These are phyloP conservation scores for Diplodus sargus DNA, from an alignment of 2,797 vertebrate genomes.

Conservation along the genomic window DNA sequence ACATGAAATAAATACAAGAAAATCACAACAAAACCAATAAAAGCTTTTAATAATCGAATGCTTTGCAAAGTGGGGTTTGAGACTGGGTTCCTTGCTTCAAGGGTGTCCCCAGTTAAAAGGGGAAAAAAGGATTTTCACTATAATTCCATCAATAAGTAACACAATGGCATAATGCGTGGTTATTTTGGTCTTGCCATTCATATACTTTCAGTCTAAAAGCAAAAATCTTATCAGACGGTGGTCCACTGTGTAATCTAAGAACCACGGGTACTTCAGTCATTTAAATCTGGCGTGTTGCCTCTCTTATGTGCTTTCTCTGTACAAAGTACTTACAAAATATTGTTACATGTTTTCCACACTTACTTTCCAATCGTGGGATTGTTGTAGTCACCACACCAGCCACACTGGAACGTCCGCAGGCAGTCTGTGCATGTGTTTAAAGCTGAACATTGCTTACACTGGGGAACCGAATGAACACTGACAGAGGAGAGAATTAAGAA, in stretches of 20 bases:
- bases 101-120: too few species aligned
- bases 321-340: neutral
- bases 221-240: too few species aligned
- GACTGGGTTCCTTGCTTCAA: too few species aligned
- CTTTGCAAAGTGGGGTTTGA: too few species aligned
- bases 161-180: too few species aligned
- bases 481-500: neutral
- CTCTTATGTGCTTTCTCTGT: neutral
- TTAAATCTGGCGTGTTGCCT: neutral
- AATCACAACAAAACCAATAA: neutral
- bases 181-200: too few species aligned
- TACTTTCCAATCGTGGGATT: conserved; percentile 95
- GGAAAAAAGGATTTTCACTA: too few species aligned
- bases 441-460: conserved; percentile 91
- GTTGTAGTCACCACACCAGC: conserved; percentile 94
- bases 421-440: conserved; percentile 90
- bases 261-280: neutral
- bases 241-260: too few species aligned
- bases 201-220: too few species aligned
- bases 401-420: conserved; percentile 92
- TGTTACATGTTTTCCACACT: conserved; percentile 22
- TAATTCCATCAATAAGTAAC: too few species aligned
- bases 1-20: neutral
- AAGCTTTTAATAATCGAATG: too few species aligned
- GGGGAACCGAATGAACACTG: conserved; percentile 93